Base-by-base conservation (phyloP, 2,888 invertebrate genomes). In the Trichogramma dendrolimi region DNA sequence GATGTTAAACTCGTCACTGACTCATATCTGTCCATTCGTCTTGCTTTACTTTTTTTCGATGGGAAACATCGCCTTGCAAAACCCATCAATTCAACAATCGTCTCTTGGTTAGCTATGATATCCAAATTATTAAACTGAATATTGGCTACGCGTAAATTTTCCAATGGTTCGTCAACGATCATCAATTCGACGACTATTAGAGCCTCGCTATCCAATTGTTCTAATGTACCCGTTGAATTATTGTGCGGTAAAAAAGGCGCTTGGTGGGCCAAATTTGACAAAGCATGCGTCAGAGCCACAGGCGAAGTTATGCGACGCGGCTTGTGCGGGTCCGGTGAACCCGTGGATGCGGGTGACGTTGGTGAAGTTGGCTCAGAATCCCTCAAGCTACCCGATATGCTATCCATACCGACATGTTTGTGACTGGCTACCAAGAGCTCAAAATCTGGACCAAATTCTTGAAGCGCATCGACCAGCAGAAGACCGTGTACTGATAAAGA, bases 81-180 rank as follows among this genome's bases (percentile, higher is more conserved):
- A n/a, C 92, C 92, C 68, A 95, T 85, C 62, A 97, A 80, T 78
- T 97, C 96, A 7, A 96, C 92, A 67, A 96, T 90, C 0, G 96
- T 96, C 79, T 95, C 95, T 78, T 96, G 96, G 80, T 96, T 96
- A 0, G 95, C 95, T 67, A 96, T 96, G 59, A 96, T 91, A 78
- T 96, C 96, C 68, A 96, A 82, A 78, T 92, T 96, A 75, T 96
- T 96, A 74, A 96, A 96, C 70, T 94, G 87, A 70, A 96, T 90
- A 72, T 91, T 92, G 0, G 93, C 91, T 54, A 94, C 87, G 70
- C 91, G 87, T 2, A 78, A 59, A 59, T 67, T 74, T 44, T 79
- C 78, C 4, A 68, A 63, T 0, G 70, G 68, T 51, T 78, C 75
- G 7, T 80, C 84, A 0, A 94, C 87, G 53, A 93, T 83, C 48